Base-by-base conservation (phyloP, 2,888 invertebrate genomes). In the Euphydryas editha region DNA sequence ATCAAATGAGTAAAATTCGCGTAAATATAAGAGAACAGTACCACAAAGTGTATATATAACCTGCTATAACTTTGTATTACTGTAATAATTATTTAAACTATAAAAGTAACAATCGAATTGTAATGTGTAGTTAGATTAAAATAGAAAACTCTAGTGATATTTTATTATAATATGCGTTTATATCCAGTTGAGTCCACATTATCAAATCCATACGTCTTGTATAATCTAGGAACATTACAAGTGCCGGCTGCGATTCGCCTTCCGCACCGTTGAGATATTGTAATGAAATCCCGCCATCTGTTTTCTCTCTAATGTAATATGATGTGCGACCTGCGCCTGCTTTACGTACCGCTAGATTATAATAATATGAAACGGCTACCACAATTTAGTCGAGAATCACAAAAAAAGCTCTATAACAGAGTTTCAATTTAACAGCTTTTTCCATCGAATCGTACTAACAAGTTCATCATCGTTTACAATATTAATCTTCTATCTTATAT, bases 251-350 rank as follows among this genome's bases (percentile, higher is more conserved):
- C 85, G 86, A 84, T 86, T 85, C 83, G 79, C 82, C 83, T 86
- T 87, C 83, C 84, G 84, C 85, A 69, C 82, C 81, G 80, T 79
- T 87, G 87, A 88, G 82, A 86, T 87, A 89, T 88, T 89, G 88
- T 90, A 89, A 90, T 88, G 88, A 88, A 89, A 88, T 87, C 86
- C 83, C 80, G 82, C 88, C 90, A 88, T 90, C 90, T 90, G 90
- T 87, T 88, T 88, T 88, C 86, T 85, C 84, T 87, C 80, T 79
- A 76, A 75, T 81, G 81, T 84, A 83, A 84, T 85, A 83, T 85
- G 86, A 86, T 80, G 81, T 85, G 84, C 80, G 81, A 83, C 80
- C 78, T 76, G 80, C 62, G 79, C 76, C 85, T 85, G 84, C 75
- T 84, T 82, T 81, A 80, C 80, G 80, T 83, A 81, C 77, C 80